phyloP scores from a whole-genome alignment of 2,113 vertebrate genomes.

The Rattus rattus region DNA sequence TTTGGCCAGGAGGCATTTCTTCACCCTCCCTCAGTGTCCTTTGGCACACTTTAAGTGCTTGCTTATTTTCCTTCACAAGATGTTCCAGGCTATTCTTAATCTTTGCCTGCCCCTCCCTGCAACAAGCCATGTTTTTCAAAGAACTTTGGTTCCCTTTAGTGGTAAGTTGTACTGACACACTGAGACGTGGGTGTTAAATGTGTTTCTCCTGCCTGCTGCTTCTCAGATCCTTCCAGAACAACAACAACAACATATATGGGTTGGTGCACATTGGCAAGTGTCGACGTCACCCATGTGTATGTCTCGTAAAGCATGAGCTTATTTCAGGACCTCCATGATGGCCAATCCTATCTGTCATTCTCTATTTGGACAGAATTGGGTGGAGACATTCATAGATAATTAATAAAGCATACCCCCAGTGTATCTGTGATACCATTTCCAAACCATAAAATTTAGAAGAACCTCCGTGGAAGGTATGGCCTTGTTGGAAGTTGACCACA shows the following conservation, averaged over 20 bases:
- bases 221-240: background rate
- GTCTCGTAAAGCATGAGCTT: background rate
- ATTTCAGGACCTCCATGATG: background rate
- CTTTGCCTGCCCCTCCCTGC: background rate
- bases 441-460: background rate
- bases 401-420: too few species aligned
- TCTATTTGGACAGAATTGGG: background rate
- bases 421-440: background rate
- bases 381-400: background rate
- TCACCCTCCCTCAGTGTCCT: background rate
- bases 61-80: constrained; percentile 1
- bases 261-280: background rate
- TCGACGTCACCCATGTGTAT: too few species aligned
- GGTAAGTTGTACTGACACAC: constrained; percentile 10
- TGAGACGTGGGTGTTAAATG: background rate
- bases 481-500: background rate
- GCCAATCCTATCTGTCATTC: background rate
- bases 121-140: background rate
- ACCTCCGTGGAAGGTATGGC: background rate
- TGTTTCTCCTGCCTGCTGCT: background rate
- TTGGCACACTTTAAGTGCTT: too few species aligned
- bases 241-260: rapidly evolving
- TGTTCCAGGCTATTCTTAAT: background rate
- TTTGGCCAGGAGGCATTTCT: background rate
- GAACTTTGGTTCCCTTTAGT: constrained; percentile 1